A percentile compares a stretch with the other conserved stretches of the same genome.
Conservation (phyloP, 2,888 invertebrate species). For the Dryadula phaetusa region DNA sequence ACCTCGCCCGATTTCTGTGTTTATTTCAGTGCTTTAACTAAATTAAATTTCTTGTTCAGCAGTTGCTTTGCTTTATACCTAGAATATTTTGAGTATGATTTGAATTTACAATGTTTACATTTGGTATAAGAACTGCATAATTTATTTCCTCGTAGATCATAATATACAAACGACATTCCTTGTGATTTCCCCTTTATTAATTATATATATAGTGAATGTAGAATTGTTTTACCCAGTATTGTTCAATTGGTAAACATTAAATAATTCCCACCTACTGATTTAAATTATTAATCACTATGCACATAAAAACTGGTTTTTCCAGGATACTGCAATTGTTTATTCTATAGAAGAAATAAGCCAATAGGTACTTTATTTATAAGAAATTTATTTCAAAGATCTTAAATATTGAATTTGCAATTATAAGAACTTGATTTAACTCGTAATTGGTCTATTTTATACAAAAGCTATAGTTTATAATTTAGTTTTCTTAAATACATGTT, state of each 20-base stretch:
- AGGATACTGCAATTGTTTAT: neutral
- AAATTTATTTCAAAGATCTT: no score
- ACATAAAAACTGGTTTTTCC: neutral
- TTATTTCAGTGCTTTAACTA: constrained; percentile 22
- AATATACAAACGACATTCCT: neutral
- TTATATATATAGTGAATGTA: neutral
- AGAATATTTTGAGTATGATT: neutral
- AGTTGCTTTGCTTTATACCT: neutral
- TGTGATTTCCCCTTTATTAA: no score
- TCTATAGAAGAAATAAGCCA: no score
- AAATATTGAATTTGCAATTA: no score
- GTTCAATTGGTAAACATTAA: neutral
- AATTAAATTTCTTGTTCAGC: constrained; percentile 19
- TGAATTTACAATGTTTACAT: neutral
- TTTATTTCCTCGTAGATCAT: no score
- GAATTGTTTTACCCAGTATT: neutral
- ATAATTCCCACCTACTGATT: neutral
- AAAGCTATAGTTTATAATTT: no score
- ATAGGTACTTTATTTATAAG: no score
- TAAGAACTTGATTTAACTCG: no score
- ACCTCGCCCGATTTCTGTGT: constrained; percentile 26
- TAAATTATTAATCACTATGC: neutral
- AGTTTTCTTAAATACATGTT: neutral
- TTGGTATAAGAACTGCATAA: neutral
- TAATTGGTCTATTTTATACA: no score